Percentiles rank a stretch among this genome's conserved stretches.
phyloP scores from a whole-genome alignment of 2,113 vertebrate species.

The Mus pahari region DNA sequence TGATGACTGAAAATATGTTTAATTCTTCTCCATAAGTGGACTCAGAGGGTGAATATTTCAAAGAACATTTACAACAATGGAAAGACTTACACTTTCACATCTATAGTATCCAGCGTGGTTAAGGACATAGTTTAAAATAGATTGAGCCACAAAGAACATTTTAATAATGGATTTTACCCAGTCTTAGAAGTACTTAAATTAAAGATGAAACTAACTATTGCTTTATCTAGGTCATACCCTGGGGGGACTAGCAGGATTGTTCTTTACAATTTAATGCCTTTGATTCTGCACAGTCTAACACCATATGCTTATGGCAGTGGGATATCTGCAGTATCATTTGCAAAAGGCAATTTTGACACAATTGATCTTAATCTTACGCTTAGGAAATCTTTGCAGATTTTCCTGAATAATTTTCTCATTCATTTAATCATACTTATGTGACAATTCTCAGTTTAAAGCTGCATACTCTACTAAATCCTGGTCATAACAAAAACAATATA shows the following conservation, averaged over 20 bases:
- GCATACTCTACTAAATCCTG: neutral
- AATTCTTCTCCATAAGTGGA: conserved; percentile 31
- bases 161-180: conserved; percentile 71
- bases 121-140: conserved; percentile 61
- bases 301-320: conserved; percentile 1
- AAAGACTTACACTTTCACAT: conserved; percentile 17
- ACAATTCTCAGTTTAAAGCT: neutral
- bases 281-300: conserved; percentile 48
- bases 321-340: conserved; percentile 29
- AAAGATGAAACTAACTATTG: conserved; percentile 63
- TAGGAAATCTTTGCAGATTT: conserved; percentile 46
- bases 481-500: neutral
- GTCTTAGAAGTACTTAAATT: conserved; percentile 47
- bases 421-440: neutral
- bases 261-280: conserved; percentile 62
- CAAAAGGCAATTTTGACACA: conserved; percentile 48
- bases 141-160: conserved; percentile 16
- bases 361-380: conserved; percentile 34
- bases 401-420: conserved; percentile 41
- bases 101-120: neutral
- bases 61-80: conserved; percentile 14
- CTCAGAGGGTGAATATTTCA: conserved; percentile 24
- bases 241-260: neutral
- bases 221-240: conserved; percentile 55
- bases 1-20: conserved; percentile 44